These are phyloP conservation scores for Drosophila multiciliata DNA, from an alignment of 2,888 invertebrate genomes.

Conservation along the genomic window DNA sequence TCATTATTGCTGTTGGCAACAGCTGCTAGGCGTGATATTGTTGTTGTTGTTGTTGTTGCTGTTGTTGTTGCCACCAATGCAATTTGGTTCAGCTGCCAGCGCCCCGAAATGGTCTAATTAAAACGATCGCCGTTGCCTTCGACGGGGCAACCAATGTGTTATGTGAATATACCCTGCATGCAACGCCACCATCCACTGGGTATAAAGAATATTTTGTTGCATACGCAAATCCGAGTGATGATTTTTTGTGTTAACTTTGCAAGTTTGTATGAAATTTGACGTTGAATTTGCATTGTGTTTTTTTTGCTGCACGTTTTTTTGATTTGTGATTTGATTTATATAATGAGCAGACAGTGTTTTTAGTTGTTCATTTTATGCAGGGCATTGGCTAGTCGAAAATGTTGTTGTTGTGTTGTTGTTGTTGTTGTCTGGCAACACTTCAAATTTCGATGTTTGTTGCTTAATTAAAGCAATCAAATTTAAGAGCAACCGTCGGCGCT, in stretches of 20 bases:
- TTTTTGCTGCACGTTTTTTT: too few species aligned
- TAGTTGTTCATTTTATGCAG: background rate
- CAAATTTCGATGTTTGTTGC: constrained; percentile 27
- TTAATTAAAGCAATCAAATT: constrained; percentile 81
- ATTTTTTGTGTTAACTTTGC: too few species aligned
- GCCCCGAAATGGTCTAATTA: constrained; percentile 74
- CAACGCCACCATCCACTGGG: rapidly evolving
- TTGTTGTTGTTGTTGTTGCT: constrained; percentile 24
- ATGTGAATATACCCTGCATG: constrained; percentile 28
- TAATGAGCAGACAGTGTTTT: background rate
- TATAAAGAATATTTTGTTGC: background rate
- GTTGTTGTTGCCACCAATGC: constrained; percentile 27
- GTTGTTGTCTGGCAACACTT: background rate
- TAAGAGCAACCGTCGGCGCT: constrained; percentile 59
- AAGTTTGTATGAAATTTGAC: too few species aligned
- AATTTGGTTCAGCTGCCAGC: constrained; percentile 35
- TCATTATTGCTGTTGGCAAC: constrained; percentile 35
- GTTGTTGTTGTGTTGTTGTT: too few species aligned
- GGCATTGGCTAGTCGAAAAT: background rate
- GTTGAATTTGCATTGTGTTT: too few species aligned
- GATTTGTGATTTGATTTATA: background rate
- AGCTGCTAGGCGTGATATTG: constrained; percentile 16
- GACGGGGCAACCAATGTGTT: constrained; percentile 33
- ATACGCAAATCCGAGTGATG: background rate
- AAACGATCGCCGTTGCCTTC: constrained; percentile 49